Evolutionary conservation across 2,113 vertebrate genomes (phyloP).

Genomic region (Oxyura jamaicensis): DNA sequence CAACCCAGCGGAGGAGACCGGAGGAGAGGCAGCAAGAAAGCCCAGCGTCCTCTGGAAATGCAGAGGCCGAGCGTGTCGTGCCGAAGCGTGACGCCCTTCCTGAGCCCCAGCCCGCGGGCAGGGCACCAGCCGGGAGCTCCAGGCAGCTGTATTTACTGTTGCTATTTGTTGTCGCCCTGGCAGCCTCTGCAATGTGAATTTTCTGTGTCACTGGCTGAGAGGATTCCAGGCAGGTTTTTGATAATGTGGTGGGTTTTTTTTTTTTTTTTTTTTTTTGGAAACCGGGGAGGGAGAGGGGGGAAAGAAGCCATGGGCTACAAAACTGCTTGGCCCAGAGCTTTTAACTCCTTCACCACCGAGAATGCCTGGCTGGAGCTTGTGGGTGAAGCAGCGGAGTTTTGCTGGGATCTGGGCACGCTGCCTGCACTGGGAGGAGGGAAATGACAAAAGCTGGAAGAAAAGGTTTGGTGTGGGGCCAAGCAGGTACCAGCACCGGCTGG

Average conservation of each 20-base stretch:
- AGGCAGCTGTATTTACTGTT: conserved; percentile 91
- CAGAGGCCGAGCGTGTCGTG: conserved; percentile 38
- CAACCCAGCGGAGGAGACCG: neutral
- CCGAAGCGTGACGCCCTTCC: conserved; percentile 64
- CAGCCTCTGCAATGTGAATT: conserved; percentile 87
- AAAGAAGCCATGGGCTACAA: conserved; percentile 33
- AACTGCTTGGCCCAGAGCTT: conserved; percentile 7
- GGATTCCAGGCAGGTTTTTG: conserved; percentile 92
- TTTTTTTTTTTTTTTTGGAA: conserved; percentile 40
- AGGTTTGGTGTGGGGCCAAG: neutral
- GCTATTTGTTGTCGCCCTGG: conserved; percentile 91
- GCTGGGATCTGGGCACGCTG: neutral
- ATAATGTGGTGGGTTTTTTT: conserved; percentile 71
- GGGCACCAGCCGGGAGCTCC: conserved; percentile 34
- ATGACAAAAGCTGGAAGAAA: neutral
- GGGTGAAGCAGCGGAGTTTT: neutral
- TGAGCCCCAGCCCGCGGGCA: conserved; percentile 70
- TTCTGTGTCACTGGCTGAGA: conserved; percentile 94
- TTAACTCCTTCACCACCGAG: conserved; percentile 26
- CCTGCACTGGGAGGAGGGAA: neutral
- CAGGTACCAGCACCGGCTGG: neutral
- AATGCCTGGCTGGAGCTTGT: neutral
- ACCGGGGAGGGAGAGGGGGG: neutral
- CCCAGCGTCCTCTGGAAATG: neutral
- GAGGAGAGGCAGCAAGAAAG: neutral